These are phyloP conservation scores for Oligia strigilis DNA, from an alignment of 2,888 invertebrate genomes.

Conservation along the genomic window DNA sequence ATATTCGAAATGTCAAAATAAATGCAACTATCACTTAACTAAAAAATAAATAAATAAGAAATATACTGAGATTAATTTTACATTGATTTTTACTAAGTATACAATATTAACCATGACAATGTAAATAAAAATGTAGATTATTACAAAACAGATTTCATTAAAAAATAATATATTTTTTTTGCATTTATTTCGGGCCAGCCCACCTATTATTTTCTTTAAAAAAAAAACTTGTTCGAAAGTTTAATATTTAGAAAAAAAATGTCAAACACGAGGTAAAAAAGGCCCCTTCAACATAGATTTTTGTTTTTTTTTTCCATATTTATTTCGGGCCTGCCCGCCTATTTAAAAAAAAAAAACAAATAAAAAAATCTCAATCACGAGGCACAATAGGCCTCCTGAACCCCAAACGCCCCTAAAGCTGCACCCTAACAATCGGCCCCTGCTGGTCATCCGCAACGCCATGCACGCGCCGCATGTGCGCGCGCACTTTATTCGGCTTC, in stretches of 20 bases:
- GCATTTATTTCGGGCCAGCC: not conserved
- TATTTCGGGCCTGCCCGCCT: not conserved
- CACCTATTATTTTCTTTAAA: not conserved
- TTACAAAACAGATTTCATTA: not conserved
- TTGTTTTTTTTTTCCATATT: not conserved
- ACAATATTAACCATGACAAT: not conserved
- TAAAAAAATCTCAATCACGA: not conserved
- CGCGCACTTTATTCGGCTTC: slow-evolving; percentile 87
- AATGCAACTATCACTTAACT: slow-evolving; percentile 8
- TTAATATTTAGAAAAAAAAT: not conserved
- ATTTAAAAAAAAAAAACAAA: not conserved
- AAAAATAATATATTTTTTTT: not conserved
- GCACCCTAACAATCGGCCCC: slow-evolving; percentile 81
- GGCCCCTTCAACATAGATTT: too few species aligned
- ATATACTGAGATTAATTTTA: not conserved
- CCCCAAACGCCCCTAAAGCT: slow-evolving; percentile 66
- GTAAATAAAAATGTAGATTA: not conserved
- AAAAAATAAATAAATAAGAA: not conserved
- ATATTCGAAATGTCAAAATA: not conserved
- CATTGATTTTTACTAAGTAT: not conserved
- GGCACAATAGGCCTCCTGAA: not conserved
- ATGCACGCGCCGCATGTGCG: slow-evolving; percentile 83
- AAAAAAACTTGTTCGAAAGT: not conserved
- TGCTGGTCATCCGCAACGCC: slow-evolving; percentile 81
- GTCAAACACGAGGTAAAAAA: not conserved